Conservation (phyloP, 2,113 vertebrate species). For the Microtus oregoni region DNA sequence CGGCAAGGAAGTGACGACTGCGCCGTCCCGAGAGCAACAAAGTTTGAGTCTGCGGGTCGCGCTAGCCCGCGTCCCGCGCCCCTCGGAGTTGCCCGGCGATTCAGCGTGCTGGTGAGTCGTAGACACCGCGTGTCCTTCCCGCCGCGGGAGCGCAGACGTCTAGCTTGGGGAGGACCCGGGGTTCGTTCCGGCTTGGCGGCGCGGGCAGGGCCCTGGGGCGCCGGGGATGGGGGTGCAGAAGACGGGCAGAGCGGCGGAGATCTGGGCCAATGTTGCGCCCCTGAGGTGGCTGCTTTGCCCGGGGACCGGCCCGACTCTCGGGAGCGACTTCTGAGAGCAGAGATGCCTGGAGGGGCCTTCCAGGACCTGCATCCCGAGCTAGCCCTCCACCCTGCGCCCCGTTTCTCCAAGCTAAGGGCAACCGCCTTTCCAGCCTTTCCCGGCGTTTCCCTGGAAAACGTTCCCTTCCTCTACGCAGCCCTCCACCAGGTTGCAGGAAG, state of each 20-base stretch:
- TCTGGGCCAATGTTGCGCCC: not conserved
- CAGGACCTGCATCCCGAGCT: not conserved
- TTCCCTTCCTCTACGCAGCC: slow-evolving; percentile 40
- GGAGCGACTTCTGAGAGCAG: not conserved
- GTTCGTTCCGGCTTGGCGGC: not conserved
- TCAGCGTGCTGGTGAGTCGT: slow-evolving; percentile 65
- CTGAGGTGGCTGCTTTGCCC: not conserved
- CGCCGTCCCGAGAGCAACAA: slow-evolving; percentile 86
- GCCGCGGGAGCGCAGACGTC: not conserved
- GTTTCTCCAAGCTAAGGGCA: not conserved
- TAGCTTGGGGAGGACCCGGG: not conserved
- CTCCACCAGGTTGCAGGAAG: slow-evolving; percentile 47
- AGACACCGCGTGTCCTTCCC: not conserved
- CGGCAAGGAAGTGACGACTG: slow-evolving; percentile 90
- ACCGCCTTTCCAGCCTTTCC: not conserved
- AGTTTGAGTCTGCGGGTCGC: slow-evolving; percentile 81
- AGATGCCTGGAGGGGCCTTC: slow-evolving; percentile 16
- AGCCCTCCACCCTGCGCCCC: not conserved
- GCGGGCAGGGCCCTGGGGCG: not conserved
- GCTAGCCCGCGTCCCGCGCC: not conserved
- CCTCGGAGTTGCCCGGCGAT: not conserved
- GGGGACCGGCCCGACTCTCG: not conserved
- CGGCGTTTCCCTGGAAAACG: slow-evolving; percentile 25
- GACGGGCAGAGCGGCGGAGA: not conserved
- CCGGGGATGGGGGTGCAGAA: not conserved